Base-by-base conservation (phyloP, 2,888 invertebrate species). In the Campoplex nolae region DNA sequence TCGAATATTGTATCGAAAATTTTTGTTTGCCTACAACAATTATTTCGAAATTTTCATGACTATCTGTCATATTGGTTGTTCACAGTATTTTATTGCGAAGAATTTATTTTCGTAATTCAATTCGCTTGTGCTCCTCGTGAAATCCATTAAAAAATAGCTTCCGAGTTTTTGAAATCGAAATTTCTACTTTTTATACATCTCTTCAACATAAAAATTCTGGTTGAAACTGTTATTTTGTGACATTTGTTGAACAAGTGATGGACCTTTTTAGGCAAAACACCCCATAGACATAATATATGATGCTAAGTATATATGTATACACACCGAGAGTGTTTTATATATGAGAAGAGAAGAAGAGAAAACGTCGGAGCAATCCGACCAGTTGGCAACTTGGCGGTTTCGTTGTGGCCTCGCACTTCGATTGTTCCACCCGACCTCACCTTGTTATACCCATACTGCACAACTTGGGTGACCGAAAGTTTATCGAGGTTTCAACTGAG, bases 301-400 rank as follows among this genome's bases (percentile, higher is more conserved):
- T 70, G 48, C 32, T 9, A 7, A 42, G 42, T 73, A 35, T 73
- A 38, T 56, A 58, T 58, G 6, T 42, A 70, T 70, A 70, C 23
- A 23, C 23, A 23, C 11, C 23, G 8, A n/a, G 11, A 18, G 28
- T 51, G 35, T 68, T 32, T 68, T 70, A 76, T 62, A 62, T 54
- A 56, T n/a, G 76, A 23, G 23, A 58, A 58, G 28, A 35, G 76
- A 67, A 35, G 76, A 67, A 75, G 70, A 67, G 81, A 78, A 70
- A 85, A 75, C 65, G 35, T 79, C 84, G 90, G 89, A 90, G 89
- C 90, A 90, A 91, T 92, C 91, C 90, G 89, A 91, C 89, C 91
- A 90, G 92, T 92, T 93, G 92, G 92, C 91, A 92, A 92, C 92
- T 90, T 90, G 88, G 93, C 88, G 93, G 93, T 92, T 92, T 91